Percentiles rank a stretch among this genome's conserved stretches.
Conservation (phyloP, 1,140 invertebrate genomes). For the Monomorium pharaonis region DNA sequence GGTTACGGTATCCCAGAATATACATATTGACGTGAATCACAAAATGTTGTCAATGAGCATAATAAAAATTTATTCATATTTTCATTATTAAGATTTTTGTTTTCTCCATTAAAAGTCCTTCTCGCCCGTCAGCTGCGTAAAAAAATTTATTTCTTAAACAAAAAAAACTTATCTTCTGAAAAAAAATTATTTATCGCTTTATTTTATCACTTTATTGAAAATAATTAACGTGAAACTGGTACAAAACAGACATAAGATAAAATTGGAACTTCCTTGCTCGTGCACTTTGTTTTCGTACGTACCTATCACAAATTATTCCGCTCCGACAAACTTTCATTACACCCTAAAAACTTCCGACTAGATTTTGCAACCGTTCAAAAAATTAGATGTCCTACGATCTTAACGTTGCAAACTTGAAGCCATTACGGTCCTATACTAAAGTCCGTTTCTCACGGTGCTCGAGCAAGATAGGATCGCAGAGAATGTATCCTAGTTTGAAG, state of each 20-base stretch:
- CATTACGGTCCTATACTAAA: background rate
- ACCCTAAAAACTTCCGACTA: constrained; percentile 10
- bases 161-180: background rate
- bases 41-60: background rate
- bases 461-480: background rate
- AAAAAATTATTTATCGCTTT: background rate
- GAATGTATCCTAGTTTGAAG: constrained; percentile 15
- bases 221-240: constrained; percentile 13
- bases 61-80: too few species aligned
- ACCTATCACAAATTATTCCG: background rate
- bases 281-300: background rate
- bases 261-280: constrained; percentile 4
- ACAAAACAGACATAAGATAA: background rate
- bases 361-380: background rate
- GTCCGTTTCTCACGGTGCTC: background rate
- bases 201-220: background rate
- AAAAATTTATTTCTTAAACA: background rate
- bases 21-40: background rate
- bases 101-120: background rate
- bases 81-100: background rate
- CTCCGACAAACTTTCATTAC: background rate
- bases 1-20: too few species aligned
- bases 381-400: background rate
- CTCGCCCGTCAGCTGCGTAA: background rate
- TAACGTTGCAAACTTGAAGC: background rate